Base-by-base conservation (phyloP, 2,113 vertebrate species). In the Paracyprichromis sp. region DNA sequence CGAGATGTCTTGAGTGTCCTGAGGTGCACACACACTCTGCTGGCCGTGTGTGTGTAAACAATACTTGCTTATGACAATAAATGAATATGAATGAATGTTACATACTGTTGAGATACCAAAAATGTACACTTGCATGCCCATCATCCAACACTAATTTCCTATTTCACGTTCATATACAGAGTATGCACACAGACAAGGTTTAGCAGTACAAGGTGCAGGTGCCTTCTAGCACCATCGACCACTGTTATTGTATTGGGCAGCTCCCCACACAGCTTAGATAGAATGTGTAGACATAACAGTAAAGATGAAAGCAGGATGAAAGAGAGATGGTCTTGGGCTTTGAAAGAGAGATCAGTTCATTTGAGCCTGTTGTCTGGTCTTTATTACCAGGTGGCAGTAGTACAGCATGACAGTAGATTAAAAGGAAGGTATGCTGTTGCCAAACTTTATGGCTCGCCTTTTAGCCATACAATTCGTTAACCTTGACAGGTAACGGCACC, bases 291-390 rank as follows among this genome's bases (percentile, higher is more conserved):
- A 90, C 94, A 95, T 90, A 94, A 95, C 92, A 92, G 84, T 61
- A 84, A 71, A 94, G 92, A 95, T 95, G 86, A 95, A 96, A 96
- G 94, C 53, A 43, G 54, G 43, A 47, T 82, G 71, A n/a, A 81
- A 78, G 19, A 61, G 76, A 88, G 85, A 90, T 80, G 71, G 66
- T 29, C 29, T 29, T 29, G 29, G 29, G 29, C 29, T 29, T 29
- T 29, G 29, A 29, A 29, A 29, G 29, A 29, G 29, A 29, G 29
- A 29, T 29, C 29, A 29, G 5, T 29, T 29, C 29, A 29, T 29
- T 5, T 29, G 29, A 29, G 29, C 29, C 29, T 29, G 29, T 29
- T 29, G 29, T 29, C 29, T 29, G 29, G 29, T 29, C 29, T 29
- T 29, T 29, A 29, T 29, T 29, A 29, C 29, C 29, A 29, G 29